These are phyloP conservation scores for Limosa lapponica DNA, from an alignment of 2,797 vertebrate genomes.

Conservation along the genomic window DNA sequence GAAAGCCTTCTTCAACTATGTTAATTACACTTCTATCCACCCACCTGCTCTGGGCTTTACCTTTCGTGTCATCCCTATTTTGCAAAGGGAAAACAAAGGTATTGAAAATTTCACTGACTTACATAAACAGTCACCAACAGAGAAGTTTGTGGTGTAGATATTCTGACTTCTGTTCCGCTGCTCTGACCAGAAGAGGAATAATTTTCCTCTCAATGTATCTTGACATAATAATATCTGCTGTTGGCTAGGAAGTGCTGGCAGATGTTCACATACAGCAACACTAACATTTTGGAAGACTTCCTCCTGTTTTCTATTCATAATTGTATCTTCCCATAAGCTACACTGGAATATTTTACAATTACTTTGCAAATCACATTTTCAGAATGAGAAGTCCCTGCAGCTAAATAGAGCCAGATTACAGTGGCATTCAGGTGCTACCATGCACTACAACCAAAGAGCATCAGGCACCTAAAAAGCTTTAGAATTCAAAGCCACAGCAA, in stretches of 20 bases:
- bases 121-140: background rate
- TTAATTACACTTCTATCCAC: background rate
- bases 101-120: background rate
- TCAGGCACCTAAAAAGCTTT: background rate
- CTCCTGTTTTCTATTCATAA: conserved; percentile 21
- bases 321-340: conserved; percentile 3
- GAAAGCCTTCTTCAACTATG: background rate
- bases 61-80: background rate
- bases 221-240: conserved; percentile 35
- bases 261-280: conserved; percentile 5
- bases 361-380: background rate
- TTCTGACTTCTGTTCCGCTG: background rate
- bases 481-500: background rate
- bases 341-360: conserved; percentile 11
- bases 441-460: background rate
- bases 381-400: conserved; percentile 13
- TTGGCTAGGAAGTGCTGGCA: conserved; percentile 33
- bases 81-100: background rate
- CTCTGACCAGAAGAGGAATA: conserved; percentile 24
- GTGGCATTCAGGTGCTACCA: background rate
- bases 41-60: background rate
- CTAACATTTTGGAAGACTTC: conserved; percentile 35
- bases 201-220: conserved; percentile 23
- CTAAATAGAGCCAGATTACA: background rate
- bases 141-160: background rate